These are phyloP conservation scores for Pocota personata DNA, from an alignment of 2,888 invertebrate species.

Conservation along the genomic window DNA sequence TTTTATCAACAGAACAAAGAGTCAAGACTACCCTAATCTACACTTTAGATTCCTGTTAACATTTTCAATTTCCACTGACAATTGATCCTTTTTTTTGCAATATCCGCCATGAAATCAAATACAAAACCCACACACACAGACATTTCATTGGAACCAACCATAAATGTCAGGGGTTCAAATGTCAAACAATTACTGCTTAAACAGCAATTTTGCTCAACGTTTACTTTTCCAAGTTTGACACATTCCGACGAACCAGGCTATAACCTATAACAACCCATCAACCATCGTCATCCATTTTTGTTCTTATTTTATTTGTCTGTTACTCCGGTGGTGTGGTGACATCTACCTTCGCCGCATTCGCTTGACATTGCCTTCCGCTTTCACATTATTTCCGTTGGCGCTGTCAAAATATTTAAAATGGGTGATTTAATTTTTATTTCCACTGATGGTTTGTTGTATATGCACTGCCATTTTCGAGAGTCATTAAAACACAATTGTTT, in stretches of 20 bases:
- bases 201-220: conserved; percentile 21
- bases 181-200: conserved; percentile 14
- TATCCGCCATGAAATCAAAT: background rate
- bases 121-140: background rate
- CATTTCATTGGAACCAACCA: background rate
- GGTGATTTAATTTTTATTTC: conserved; percentile 42
- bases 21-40: background rate
- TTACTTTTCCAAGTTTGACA: conserved; percentile 13
- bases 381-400: conserved; percentile 41
- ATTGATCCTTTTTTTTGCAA: background rate
- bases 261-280: background rate
- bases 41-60: background rate
- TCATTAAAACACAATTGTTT: conserved; percentile 22
- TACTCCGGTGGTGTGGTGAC: conserved; percentile 15
- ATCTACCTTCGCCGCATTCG: conserved; percentile 18
- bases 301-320: background rate
- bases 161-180: background rate
- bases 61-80: conserved; percentile 5
- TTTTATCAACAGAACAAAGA: background rate
- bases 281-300: background rate
- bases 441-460: background rate
- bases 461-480: background rate
- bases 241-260: background rate
- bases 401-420: conserved; percentile 43
- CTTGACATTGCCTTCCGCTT: conserved; percentile 26